Base-by-base conservation (phyloP, 2,888 invertebrate species). In the Diarsia brunnea region DNA sequence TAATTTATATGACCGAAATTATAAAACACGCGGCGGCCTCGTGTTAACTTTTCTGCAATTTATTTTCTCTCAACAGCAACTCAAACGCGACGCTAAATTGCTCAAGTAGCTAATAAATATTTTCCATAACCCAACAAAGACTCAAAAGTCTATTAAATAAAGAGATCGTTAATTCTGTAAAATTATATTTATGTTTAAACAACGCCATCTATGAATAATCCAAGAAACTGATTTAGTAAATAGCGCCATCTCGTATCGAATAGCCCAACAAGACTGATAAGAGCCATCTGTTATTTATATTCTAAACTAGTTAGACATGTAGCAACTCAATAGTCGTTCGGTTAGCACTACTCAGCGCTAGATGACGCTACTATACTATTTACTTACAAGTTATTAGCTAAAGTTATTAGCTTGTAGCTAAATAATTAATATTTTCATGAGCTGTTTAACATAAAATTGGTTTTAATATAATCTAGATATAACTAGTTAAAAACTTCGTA, bases 231-330 rank as follows among this genome's bases (percentile, higher is more conserved):
- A 27, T 31, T n/a, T 1, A 1, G 47, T 27, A 64, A 58, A 24
- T 24, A 90, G 73, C 89, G 92, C 90, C 93, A 93, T 91, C 94
- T 93, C 73, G 75, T 78, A 68, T 47, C 38, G 24, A 72, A 49
- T 78, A 69, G 71, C 0, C 19, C 31, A 65, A 81, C 75, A 38
- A 66, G 2, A 63, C n/a, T 21, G 5, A 51, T 14, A 21, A 87
- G 82, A 86, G 92, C 90, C 91, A 92, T 90, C 93, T 93, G 85
- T 78, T 75, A 53, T 51, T 27, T 0, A 2, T 43, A n/a, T 16
- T 0, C 11, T 0, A 11, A n/a, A 87, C 68, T 79, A 76, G 31
- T 58, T 64, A 43, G 4, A 47, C 11, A 27, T 0, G 1, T 12
- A 60, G 12, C 43, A 45, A n/a, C 11, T 24, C 31, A 31, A 19